Conservation (phyloP, 2,797 vertebrate species). For the Manis crassicaudata region DNA sequence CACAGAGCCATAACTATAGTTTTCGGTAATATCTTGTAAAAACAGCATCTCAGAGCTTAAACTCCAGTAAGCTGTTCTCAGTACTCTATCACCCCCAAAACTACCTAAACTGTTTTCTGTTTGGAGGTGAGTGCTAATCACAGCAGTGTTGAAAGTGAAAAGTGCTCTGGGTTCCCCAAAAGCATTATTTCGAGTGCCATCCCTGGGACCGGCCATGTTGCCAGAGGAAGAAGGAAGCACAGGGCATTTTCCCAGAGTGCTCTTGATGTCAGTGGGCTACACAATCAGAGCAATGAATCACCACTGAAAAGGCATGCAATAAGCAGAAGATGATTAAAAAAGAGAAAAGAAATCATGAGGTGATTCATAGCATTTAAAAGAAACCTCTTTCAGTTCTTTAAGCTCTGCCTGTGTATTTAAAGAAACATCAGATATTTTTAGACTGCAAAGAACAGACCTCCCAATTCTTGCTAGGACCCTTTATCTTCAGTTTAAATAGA, state of each 20-base stretch:
- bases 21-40: constrained; percentile 76
- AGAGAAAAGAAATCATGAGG: constrained; percentile 29
- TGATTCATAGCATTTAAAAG: constrained; percentile 57
- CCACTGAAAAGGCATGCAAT: constrained; percentile 37
- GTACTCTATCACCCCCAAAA: background rate
- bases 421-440: constrained; percentile 33
- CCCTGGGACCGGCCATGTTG: background rate
- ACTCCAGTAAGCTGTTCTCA: constrained; percentile 5
- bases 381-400: constrained; percentile 57
- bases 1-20: constrained; percentile 74
- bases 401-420: constrained; percentile 29
- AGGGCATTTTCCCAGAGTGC: background rate
- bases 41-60: constrained; percentile 63
- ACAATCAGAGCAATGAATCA: constrained; percentile 73
- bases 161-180: constrained; percentile 23
- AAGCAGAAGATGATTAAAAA: constrained; percentile 48
- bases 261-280: constrained; percentile 66
- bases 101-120: background rate
- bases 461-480: constrained; percentile 4
- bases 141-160: constrained; percentile 34
- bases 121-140: constrained; percentile 29
- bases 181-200: background rate
- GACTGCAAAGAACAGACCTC: constrained; percentile 55
- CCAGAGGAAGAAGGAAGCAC: constrained; percentile 58
- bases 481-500: constrained; percentile 50